Base-by-base conservation (phyloP, 2,797 vertebrate genomes). In the Pelobates cultripes region DNA sequence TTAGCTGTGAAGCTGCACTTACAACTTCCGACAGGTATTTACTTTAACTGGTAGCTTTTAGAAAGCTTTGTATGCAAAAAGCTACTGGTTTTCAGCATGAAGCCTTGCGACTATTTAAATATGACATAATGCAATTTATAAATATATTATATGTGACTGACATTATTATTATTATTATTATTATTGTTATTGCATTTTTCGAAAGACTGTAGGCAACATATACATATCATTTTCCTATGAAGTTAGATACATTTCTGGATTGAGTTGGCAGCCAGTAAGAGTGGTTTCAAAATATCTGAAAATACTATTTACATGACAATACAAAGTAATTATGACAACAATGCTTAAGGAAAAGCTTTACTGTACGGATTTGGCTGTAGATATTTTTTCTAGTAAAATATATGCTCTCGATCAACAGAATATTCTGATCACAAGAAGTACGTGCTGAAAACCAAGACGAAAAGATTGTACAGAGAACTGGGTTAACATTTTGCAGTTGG, bases 291-390 rank as follows among this genome's bases (percentile, higher is more conserved):
- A 84, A 84, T 77, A 84, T 84, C 82, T 75, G 77, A 79, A 84
- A 76, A 74, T 76, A 17, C 73, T 55, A 80, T 84, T 84, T 84
- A 80, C 82, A 84, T 84, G 77, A 84, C 82, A 84, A 84, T 84
- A 63, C 74, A 84, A 76, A 80, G 73, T 80, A 84, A 84, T 84
- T 75, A 79, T 70, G 73, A 84, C 73, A 84, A 79, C 82, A 70
- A 66, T 79, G 73, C 70, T 79, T 74, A 70, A 83, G 41, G 71
- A 53, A 72, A 51, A 67, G 74, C 47, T 77, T 75, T 76, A 70
- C 43, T 28, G 80, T 45, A 70, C 57, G 61, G 73, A 80, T 55
- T 51, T 69, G n/a, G 28, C 64, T 45, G 13, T 75, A 61, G 74
- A 42, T 70, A n/a, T 12, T 57, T 14, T 57, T 9, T 15, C 55